Conservation (phyloP, 1,140 invertebrate species). For the Epicauta chinensis region DNA sequence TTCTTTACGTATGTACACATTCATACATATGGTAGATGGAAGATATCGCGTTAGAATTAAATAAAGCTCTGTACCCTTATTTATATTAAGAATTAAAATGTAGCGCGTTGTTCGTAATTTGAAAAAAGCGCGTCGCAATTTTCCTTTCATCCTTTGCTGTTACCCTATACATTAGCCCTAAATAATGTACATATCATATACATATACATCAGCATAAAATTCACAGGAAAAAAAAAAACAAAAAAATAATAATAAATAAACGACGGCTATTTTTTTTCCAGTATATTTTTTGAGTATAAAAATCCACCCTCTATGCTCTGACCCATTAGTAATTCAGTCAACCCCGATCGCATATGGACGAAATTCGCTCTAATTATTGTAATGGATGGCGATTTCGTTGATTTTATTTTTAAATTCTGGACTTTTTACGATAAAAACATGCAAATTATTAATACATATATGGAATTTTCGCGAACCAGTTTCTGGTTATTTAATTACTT, state of each 20-base stretch:
- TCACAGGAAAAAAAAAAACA: neutral
- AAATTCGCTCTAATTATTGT: constrained; percentile 38
- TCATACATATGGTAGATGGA: too few relatives aligned
- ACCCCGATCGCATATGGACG: constrained; percentile 33
- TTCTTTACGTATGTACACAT: too few relatives aligned
- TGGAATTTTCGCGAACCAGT: constrained; percentile 20
- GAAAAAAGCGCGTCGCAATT: constrained; percentile 14
- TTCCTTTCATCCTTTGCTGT: constrained; percentile 7
- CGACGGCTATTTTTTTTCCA: neutral
- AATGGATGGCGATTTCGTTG: constrained; percentile 34
- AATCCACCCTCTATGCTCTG: constrained; percentile 30
- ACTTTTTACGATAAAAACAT: constrained; percentile 16
- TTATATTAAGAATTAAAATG: constrained; percentile 16
- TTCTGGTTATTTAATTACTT: constrained; percentile 22
- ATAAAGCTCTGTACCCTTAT: constrained; percentile 10
- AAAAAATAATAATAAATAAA: too few relatives aligned
- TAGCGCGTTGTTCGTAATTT: constrained; percentile 8
- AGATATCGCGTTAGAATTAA: constrained; percentile 1
- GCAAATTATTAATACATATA: constrained; percentile 20
- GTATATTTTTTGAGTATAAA: constrained; percentile 13
- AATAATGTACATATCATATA: constrained; percentile 21
- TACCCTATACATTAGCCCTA: constrained; percentile 13
- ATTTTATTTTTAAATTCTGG: constrained; percentile 30
- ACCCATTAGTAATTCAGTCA: constrained; percentile 37
- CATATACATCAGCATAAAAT: constrained; percentile 26